These are phyloP conservation scores for Ceratosolen solmsi DNA, from an alignment of 1,140 invertebrate genomes.

Conservation along the genomic window DNA sequence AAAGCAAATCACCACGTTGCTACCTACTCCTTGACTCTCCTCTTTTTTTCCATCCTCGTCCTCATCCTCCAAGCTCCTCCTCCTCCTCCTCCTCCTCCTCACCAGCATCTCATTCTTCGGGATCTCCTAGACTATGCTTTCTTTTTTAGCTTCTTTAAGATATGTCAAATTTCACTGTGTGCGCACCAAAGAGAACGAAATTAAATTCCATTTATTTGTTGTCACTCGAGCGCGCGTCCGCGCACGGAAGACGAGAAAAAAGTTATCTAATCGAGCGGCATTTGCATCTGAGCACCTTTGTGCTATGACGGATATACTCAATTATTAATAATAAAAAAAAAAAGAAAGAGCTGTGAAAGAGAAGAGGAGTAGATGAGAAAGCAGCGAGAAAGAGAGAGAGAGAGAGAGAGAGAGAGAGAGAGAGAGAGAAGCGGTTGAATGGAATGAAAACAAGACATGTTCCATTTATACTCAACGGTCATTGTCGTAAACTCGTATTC, in stretches of 20 bases:
- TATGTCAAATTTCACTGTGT: slow-evolving; percentile 41
- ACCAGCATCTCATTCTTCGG: not conserved
- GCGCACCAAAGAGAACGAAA: slow-evolving; percentile 33
- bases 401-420: not conserved
- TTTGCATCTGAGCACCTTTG: slow-evolving; percentile 36
- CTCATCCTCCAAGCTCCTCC: not conserved
- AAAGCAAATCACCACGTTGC: slow-evolving; percentile 53
- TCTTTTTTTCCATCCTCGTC: slow-evolving; percentile 11
- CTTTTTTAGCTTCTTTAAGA: slow-evolving; percentile 33
- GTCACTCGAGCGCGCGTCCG: slow-evolving; percentile 35
- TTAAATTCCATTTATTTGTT: slow-evolving; percentile 53
- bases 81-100: not conserved
- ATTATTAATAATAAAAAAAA: slow-evolving; percentile 46
- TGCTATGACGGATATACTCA: slow-evolving; percentile 41
- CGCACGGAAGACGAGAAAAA: not conserved
- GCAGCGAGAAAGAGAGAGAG: not conserved
- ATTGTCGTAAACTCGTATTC: not conserved
- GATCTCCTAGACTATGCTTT: slow-evolving; percentile 10
- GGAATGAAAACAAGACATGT: slow-evolving; percentile 14
- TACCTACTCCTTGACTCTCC: slow-evolving; percentile 45
- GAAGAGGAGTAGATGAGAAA: not conserved
- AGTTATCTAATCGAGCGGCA: slow-evolving; percentile 42
- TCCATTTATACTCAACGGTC: not conserved
- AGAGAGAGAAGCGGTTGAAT: not conserved
- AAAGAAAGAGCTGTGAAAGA: not conserved